These are phyloP conservation scores for Hydrozoanthus tunicans DNA, from an alignment of 64 coral and sea anemone genomes.

Conservation along the genomic window DNA sequence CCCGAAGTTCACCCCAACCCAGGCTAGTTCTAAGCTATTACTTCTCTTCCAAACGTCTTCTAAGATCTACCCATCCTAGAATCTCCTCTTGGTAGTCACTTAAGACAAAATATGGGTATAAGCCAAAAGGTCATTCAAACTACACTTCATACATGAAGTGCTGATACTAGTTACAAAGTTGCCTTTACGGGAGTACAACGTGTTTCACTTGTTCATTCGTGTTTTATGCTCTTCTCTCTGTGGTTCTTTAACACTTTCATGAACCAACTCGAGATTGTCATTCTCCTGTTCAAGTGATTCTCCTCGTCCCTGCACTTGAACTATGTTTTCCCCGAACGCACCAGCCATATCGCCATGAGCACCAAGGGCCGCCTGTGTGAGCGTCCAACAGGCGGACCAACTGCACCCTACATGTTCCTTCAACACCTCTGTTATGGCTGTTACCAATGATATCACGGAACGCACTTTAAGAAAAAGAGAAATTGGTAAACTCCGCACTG, in stretches of 20 bases:
- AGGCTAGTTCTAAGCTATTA: too few relatives aligned
- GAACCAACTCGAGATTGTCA: not conserved
- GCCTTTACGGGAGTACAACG: too few relatives aligned
- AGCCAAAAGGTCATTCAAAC: too few relatives aligned
- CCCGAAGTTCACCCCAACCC: too few relatives aligned
- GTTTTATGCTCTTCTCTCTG: not conserved
- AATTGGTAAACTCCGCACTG: not conserved
- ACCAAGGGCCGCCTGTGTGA: not conserved
- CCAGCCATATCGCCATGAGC: conserved; percentile 13
- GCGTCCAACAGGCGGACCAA: not conserved
- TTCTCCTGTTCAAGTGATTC: not conserved
- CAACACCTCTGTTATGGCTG: conserved; percentile 3
- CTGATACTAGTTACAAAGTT: too few relatives aligned
- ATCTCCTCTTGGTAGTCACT: too few relatives aligned
- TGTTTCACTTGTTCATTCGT: not conserved
- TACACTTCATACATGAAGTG: too few relatives aligned
- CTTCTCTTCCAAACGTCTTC: too few relatives aligned
- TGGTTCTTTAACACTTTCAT: not conserved
- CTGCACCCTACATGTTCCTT: not conserved
- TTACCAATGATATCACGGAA: not conserved
- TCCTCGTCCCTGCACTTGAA: not conserved
- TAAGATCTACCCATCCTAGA: too few relatives aligned
- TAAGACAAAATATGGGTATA: too few relatives aligned
- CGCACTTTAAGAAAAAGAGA: not conserved
- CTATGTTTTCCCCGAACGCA: not conserved